A percentile compares a stretch with the other conserved stretches of the same genome.
Evolutionary conservation across 1,140 invertebrate species (phyloP).

Genomic region (Bombus fervidus): DNA sequence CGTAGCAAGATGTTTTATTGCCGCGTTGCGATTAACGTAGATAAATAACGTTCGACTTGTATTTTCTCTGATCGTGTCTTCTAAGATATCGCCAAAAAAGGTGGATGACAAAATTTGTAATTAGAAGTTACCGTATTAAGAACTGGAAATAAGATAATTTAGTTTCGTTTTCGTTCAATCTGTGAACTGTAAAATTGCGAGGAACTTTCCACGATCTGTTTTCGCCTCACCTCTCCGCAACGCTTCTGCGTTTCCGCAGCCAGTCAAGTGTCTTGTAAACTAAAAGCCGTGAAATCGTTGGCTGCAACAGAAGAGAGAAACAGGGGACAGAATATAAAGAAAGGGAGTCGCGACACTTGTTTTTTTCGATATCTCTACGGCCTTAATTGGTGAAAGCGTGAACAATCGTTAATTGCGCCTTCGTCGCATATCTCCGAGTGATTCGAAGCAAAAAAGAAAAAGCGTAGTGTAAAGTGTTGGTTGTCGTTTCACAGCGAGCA

Average conservation of each 20-base stretch:
- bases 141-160: not conserved
- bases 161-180: not conserved
- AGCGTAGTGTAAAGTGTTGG: slow-evolving; percentile 17
- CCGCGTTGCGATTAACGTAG: no score
- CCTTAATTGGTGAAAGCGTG: slow-evolving; percentile 45
- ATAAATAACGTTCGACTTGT: no score
- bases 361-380: slow-evolving; percentile 35
- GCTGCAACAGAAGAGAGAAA: not conserved
- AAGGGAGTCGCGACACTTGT: slow-evolving; percentile 4
- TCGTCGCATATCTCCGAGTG: not conserved
- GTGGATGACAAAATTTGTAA: not conserved
- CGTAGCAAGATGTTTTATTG: no score
- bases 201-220: not conserved
- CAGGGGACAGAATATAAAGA: not conserved
- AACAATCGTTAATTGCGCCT: slow-evolving; percentile 52
- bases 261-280: slow-evolving; percentile 2
- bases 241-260: not conserved
- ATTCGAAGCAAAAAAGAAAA: not conserved
- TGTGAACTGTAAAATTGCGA: not conserved
- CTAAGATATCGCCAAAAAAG: not conserved
- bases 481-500: slow-evolving; percentile 40
- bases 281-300: slow-evolving; percentile 17
- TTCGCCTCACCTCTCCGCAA: not conserved
- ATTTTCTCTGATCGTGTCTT: no score
- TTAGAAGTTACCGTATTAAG: not conserved